Conservation (phyloP, 2,888 invertebrate species). For the Meliscaeva auricollis region DNA sequence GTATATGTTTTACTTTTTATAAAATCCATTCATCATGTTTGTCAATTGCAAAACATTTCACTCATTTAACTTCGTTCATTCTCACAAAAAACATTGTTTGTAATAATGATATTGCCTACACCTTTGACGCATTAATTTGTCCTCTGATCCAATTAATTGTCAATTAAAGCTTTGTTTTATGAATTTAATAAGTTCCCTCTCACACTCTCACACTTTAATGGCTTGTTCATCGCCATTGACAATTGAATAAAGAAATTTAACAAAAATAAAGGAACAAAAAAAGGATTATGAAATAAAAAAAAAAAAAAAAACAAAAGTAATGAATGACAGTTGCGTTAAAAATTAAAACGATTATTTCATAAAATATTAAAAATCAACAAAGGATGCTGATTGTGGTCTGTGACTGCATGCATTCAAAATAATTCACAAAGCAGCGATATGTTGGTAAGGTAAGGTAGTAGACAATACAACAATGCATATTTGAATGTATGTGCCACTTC, state of each 20-base stretch:
- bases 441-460: no score
- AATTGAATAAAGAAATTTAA: conserved; percentile 44
- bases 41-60: conserved; percentile 35
- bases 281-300: conserved; percentile 11
- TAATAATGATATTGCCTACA: neutral
- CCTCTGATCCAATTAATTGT: conserved; percentile 31
- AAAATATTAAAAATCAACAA: conserved; percentile 64
- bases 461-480: neutral
- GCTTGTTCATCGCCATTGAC: conserved; percentile 24
- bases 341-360: conserved; percentile 29
- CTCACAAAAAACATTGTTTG: neutral
- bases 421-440: neutral
- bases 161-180: conserved; percentile 45
- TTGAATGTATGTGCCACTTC: no score
- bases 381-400: conserved; percentile 28
- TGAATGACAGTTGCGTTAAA: conserved; percentile 27
- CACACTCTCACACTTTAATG: neutral
- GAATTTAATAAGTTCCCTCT: conserved; percentile 30
- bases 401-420: conserved; percentile 12
- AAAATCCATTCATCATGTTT: conserved; percentile 38
- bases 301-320: neutral
- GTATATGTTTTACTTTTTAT: neutral
- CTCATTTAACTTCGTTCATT: neutral
- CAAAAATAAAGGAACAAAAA: neutral
- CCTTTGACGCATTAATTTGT: neutral